A percentile compares a stretch with the other conserved stretches of the same genome.
phyloP scores from a whole-genome alignment of 2,888 invertebrate species.

The Pardosa pseudoannulata region DNA sequence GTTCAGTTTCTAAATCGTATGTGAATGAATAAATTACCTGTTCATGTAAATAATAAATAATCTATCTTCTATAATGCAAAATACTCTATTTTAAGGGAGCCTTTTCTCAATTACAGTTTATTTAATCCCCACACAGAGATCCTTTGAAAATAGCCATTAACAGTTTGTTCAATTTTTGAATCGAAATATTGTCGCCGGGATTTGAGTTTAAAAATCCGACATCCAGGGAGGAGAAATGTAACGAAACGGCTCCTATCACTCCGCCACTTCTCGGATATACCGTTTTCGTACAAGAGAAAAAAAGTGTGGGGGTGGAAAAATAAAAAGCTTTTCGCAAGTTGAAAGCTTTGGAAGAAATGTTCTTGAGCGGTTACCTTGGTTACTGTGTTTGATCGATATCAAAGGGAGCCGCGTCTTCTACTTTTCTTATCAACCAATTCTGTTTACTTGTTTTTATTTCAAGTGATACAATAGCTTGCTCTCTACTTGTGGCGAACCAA shows the following conservation, averaged over 20 bases:
- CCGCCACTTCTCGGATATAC: constrained; percentile 50
- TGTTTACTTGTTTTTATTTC: constrained; percentile 61
- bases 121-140: background rate
- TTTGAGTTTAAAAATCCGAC: constrained; percentile 58
- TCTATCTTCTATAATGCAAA: no score
- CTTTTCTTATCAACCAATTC: constrained; percentile 60
- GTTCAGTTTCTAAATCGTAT: no score
- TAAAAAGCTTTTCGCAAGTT: constrained; percentile 64
- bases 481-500: constrained; percentile 44
- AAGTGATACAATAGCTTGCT: constrained; percentile 44
- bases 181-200: constrained; percentile 28
- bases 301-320: background rate
- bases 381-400: constrained; percentile 70
- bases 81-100: no score
- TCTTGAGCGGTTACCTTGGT: constrained; percentile 65
- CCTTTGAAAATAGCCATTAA: background rate
- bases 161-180: background rate
- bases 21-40: no score
- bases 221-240: constrained; percentile 34
- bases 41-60: no score
- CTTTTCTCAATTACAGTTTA: no score
- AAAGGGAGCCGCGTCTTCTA: constrained; percentile 42
- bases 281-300: constrained; percentile 56
- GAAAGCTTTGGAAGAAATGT: constrained; percentile 66
- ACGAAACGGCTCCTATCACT: constrained; percentile 49